phyloP scores from a whole-genome alignment of 1,140 invertebrate genomes.

The Drosophila neocordata region DNA sequence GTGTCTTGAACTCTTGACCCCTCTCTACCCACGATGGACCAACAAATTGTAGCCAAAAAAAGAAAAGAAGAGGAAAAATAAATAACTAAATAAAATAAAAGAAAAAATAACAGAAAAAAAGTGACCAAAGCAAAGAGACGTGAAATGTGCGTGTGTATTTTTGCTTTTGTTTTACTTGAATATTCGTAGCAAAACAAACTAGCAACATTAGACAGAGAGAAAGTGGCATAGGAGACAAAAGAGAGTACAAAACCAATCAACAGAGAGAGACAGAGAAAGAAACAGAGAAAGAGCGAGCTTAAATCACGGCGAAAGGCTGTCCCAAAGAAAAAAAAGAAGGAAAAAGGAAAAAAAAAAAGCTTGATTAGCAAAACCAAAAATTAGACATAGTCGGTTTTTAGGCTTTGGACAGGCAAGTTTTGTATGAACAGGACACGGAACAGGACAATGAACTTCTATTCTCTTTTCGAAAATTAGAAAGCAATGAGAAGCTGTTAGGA shows the following conservation, averaged over 20 bases:
- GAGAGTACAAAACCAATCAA: not conserved
- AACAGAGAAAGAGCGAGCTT: constrained; percentile 45
- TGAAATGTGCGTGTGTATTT: constrained; percentile 40
- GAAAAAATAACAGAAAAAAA: constrained; percentile 25
- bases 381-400: constrained; percentile 30
- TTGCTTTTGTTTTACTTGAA: constrained; percentile 44
- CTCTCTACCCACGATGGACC: constrained; percentile 23
- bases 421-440: constrained; percentile 2
- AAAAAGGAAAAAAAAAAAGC: constrained; percentile 27
- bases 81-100: constrained; percentile 32
- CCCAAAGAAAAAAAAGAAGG: not conserved
- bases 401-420: constrained; percentile 29
- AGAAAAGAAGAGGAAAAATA: constrained; percentile 49
- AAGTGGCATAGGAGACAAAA: constrained; percentile 1
- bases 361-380: constrained; percentile 42
- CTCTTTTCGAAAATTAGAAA: not conserved
- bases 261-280: constrained; percentile 9
- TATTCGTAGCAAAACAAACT: constrained; percentile 75
- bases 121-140: constrained; percentile 7
- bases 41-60: constrained; percentile 42
- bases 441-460: not conserved
- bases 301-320: constrained; percentile 17
- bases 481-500: too few species aligned
- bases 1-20: constrained; percentile 79
- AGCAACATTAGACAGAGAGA: constrained; percentile 30